Evolutionary conservation across 2,888 invertebrate genomes (phyloP).

Genomic region (Sinhomidia bicolor): DNA sequence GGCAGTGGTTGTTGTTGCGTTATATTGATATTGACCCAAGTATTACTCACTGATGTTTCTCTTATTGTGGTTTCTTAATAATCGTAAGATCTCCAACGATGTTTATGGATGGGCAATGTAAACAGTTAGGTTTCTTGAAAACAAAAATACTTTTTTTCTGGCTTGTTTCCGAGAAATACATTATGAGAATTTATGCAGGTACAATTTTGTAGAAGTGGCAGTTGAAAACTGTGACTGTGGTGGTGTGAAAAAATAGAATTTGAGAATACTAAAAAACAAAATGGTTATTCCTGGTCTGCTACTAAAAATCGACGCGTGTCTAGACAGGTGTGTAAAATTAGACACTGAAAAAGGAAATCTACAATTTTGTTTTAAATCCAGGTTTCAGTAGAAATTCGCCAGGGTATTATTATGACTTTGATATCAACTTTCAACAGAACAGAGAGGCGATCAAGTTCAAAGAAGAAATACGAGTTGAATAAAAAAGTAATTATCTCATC

Average conservation of each 20-base stretch:
- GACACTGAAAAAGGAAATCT: slow-evolving; percentile 13
- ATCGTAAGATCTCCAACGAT: not conserved
- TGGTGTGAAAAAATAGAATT: no score
- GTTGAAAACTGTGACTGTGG: no score
- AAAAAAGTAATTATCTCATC: slow-evolving; percentile 1
- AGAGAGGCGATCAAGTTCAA: not conserved
- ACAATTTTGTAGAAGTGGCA: no score
- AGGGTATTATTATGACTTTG: not conserved
- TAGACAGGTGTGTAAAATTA: slow-evolving; percentile 10
- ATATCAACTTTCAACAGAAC: not conserved
- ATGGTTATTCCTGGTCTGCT: no score
- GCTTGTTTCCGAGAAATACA: no score
- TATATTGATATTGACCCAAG: not conserved
- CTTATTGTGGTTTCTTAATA: slow-evolving; percentile 7
- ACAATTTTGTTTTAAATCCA: slow-evolving; percentile 2
- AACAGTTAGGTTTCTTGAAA: not conserved
- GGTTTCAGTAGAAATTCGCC: not conserved
- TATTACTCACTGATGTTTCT: not conserved
- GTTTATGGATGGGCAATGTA: not conserved
- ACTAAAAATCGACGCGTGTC: slow-evolving; percentile 13
- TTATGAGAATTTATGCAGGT: no score
- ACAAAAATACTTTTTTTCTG: no score
- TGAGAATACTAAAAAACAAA: no score
- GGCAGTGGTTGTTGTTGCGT: not conserved
- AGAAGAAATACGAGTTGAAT: not conserved